Base-by-base conservation (phyloP, 2,888 invertebrate species). In the Orgyia antiqua region DNA sequence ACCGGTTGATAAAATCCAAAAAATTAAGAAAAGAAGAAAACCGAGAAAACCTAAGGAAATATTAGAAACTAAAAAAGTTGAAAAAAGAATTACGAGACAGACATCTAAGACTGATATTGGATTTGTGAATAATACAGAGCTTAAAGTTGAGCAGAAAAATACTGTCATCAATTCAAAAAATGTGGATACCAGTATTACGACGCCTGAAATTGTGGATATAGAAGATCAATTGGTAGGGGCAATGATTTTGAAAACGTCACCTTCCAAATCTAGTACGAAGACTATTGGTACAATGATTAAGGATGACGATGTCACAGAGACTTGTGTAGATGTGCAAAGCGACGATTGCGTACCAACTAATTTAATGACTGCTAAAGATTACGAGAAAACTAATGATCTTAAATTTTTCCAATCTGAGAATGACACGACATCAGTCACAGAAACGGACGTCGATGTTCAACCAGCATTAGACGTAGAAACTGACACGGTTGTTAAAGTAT, bases 171-270 rank as follows among this genome's bases (percentile, higher is more conserved):
- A 27, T 3, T 6, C 13, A 9, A 13, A 26, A 10, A 20, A 20
- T 10, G 11, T 24, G 6, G 9, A 10, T 4, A 3, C 4, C 6
- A 10, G 3, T 23, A 10, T 10, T 10, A 23, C 2, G 2, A 10
- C 10, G 4, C 23, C 4, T 3, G 13, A 13, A 5, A n/a, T n/a
- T 7, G 21, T 46, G 24, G 64, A 71, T 36, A 42, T 69, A 25
- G 66, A 73, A 44, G 49, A 64, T 10, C 52, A 60, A 35, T 48
- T 70, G 31, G 15, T 45, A 27, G 52, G 51, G 8, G 47, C 60
- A 10, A 56, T 51, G 38, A 69, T 68, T 30, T 41, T 44, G 19
- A 65, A 58, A 35, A 36, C 10, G 20, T 7, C 6, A 13, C 13
- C 2, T 15, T 15, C n/a, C n/a, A n/a, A n/a, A n/a, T 18, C 23